Base-by-base conservation (phyloP, 2,888 invertebrate species). In the Apotomis capreana region DNA sequence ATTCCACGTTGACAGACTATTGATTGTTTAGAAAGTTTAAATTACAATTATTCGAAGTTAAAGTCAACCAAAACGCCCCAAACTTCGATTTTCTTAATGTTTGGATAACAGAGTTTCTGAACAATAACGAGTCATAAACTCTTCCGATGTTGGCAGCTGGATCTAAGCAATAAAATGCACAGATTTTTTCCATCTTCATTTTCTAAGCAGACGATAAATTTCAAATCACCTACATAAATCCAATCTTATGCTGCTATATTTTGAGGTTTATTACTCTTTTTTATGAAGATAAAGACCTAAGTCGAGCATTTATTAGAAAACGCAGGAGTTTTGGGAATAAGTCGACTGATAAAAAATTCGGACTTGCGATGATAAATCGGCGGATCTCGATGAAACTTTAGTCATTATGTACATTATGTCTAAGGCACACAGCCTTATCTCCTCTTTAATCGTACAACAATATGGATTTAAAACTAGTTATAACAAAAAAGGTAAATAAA, bases 111-210 rank as follows among this genome's bases (percentile, higher is more conserved):
- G 62, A 68, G 57, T 62, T 58, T 68, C 26, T 36, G 57, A 61
- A 67, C 61, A 71, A 71, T 67, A 67, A 71, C 51, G 67, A 10
- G 51, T 55, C 57, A 51, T 68, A 71, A 71, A 67, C 51, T 69
- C 57, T 5, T 9, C 10, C 26, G 55, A 51, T 54, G 36, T 51
- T 49, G n/a, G 46, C 49, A 63, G 57, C 10, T 44, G 36, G 36
- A 60, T 52, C 63, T 51, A 51, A 55, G 67, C 60, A 52, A 26
- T 46, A 49, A 51, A 51, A 71, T 61, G n/a, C 51, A 61, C 57
- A 68, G 37, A 37, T 40, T 68, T 71, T 71, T 63, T 62, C 61
- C 67, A 61, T 71, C 67, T 71, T 44, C 13, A 44, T 68, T 46
- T 67, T 68, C 57, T 37, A 46, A 67, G 60, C 54, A 12, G n/a